A percentile compares a stretch with the other conserved stretches of the same genome.
phyloP scores from a whole-genome alignment of 2,797 vertebrate genomes.

The Urosaurus nigricauda region DNA sequence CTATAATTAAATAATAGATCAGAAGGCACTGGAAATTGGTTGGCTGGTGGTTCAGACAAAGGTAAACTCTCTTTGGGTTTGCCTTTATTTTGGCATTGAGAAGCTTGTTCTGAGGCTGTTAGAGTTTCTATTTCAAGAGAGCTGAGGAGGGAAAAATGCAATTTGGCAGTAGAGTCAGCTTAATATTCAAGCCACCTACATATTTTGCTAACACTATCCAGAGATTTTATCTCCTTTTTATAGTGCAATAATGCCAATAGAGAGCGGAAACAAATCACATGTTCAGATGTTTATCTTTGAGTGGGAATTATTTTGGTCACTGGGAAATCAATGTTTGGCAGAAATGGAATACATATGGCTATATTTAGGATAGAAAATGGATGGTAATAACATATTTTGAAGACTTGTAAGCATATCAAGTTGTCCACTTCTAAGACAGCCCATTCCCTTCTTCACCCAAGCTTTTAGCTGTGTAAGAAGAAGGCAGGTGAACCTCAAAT shows the following conservation, averaged over 20 bases:
- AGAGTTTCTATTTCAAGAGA: background rate
- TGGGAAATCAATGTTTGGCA: background rate
- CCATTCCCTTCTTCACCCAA: background rate
- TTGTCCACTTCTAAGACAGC: background rate
- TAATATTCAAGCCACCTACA: background rate
- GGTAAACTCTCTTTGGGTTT: background rate
- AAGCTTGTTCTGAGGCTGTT: background rate
- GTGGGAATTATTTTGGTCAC: background rate
- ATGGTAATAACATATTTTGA: background rate
- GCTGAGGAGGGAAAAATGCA: background rate
- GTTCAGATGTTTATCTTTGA: background rate
- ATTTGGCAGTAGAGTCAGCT: background rate
- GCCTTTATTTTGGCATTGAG: background rate
- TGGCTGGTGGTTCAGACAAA: background rate
- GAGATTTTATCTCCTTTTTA: conserved; percentile 14
- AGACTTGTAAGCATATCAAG: background rate
- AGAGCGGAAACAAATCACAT: background rate
- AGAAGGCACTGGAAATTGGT: background rate
- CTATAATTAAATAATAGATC: conserved; percentile 33
- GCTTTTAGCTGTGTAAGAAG: background rate
- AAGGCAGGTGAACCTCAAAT: background rate
- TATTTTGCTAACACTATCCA: background rate
- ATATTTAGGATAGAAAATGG: background rate
- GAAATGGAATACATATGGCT: conserved; percentile 5
- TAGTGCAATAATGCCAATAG: background rate